Conservation (phyloP, 2,797 vertebrate genomes). For the Rhinoraja longicauda region DNA sequence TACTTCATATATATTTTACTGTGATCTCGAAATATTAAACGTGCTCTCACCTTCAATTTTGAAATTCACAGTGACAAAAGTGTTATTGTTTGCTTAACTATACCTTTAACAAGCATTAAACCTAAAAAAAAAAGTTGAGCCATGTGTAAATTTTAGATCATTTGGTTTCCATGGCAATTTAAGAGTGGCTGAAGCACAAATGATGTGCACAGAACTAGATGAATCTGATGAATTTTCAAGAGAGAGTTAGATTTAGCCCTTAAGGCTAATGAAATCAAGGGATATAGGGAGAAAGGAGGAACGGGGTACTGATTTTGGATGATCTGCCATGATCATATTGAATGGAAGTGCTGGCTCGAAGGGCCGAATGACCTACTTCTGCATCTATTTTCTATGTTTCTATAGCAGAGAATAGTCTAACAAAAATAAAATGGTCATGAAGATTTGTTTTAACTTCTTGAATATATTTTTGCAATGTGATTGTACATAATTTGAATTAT, state of each 20-base stretch:
- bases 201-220: background rate
- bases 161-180: slow-evolving; percentile 35
- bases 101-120: background rate
- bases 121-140: background rate
- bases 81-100: background rate
- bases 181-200: background rate
- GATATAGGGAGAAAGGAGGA: too few species aligned
- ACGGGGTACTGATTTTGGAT: too few species aligned
- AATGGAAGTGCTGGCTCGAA: too few species aligned
- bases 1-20: background rate
- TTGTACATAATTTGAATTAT: background rate
- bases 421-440: background rate
- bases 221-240: background rate
- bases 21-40: background rate
- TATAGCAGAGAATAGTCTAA: background rate
- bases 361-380: too few species aligned
- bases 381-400: too few species aligned
- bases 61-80: background rate
- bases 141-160: background rate
- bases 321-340: too few species aligned
- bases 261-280: too few species aligned
- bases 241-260: too few species aligned
- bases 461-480: background rate
- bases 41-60: background rate
- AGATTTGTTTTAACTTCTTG: background rate